phyloP scores from a whole-genome alignment of 2,113 vertebrate genomes.

The Entomyzon cyanotis region DNA sequence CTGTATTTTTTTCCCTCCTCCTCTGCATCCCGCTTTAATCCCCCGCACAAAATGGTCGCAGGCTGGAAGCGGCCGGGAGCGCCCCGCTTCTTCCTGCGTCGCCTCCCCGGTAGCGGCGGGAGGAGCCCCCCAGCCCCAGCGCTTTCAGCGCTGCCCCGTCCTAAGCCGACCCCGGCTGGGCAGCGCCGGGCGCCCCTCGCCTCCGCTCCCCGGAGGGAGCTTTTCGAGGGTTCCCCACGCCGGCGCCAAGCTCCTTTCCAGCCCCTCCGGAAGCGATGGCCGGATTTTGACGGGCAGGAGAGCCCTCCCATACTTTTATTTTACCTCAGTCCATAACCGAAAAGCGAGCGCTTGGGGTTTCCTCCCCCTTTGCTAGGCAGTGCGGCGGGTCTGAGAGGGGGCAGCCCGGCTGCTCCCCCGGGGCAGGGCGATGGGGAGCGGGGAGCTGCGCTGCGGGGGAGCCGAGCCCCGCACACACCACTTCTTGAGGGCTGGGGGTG shows the following conservation, averaged over 20 bases:
- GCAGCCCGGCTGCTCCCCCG: not conserved
- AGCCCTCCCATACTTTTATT: not conserved
- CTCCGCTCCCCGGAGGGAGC: not conserved
- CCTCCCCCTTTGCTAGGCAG: not conserved
- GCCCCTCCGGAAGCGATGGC: not conserved
- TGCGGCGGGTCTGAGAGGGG: not conserved
- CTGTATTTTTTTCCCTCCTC: accelerated
- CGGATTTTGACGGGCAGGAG: not conserved
- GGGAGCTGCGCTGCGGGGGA: not conserved
- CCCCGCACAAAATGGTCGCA: constrained; percentile 56
- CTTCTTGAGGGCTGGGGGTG: not conserved
- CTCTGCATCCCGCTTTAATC: not conserved
- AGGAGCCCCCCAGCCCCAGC: not conserved
- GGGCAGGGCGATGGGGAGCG: not conserved
- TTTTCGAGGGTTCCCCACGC: not conserved
- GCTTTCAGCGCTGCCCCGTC: not conserved
- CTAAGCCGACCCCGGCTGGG: not conserved
- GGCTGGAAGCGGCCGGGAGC: constrained; percentile 2
- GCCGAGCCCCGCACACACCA: not conserved
- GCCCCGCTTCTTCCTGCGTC: not conserved
- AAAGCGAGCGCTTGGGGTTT: not conserved
- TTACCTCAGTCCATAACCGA: accelerated
- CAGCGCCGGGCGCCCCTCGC: not conserved
- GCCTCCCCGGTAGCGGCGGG: not conserved
- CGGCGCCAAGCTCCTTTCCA: not conserved